Percentiles rank a stretch among this genome's conserved stretches.
Evolutionary conservation across 2,797 vertebrate species (phyloP).

Genomic region (Margarornis squamiger): DNA sequence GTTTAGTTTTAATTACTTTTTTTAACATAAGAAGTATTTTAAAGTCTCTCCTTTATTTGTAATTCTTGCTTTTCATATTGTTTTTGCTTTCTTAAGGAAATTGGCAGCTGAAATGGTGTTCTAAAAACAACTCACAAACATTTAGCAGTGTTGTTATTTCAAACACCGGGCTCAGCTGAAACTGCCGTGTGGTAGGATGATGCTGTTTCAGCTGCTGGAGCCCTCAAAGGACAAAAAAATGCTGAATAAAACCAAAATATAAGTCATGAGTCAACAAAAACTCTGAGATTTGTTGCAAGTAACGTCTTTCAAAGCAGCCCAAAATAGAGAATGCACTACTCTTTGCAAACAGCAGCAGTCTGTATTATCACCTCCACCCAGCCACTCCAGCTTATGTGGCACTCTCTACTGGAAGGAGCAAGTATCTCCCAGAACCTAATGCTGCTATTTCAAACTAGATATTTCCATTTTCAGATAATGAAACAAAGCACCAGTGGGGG

Average conservation of each 20-base stretch:
- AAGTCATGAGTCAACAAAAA: constrained; percentile 48
- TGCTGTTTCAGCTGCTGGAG: constrained; percentile 62
- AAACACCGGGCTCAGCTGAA: constrained; percentile 56
- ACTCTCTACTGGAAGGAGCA: neutral
- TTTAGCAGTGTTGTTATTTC: constrained; percentile 39
- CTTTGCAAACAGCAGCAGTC: neutral
- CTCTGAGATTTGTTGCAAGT: constrained; percentile 3
- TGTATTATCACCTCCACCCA: neutral
- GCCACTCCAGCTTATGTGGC: neutral
- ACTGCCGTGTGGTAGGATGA: neutral
- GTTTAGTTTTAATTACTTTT: neutral
- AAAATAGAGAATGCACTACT: neutral
- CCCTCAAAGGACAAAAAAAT: constrained; percentile 56
- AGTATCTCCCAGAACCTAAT: neutral
- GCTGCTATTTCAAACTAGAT: neutral
- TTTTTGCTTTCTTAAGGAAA: constrained; percentile 55
- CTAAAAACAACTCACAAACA: constrained; percentile 54
- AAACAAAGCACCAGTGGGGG: neutral
- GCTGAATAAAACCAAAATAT: constrained; percentile 61
- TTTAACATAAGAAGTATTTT: neutral
- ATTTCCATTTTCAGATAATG: neutral
- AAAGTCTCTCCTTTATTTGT: constrained; percentile 32
- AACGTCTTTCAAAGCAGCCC: neutral
- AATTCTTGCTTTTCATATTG: constrained; percentile 10
- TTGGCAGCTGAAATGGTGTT: constrained; percentile 34